Evolutionary conservation across 2,888 invertebrate species (phyloP), one percentile per base, ranked within the genome.

Genomic region (Petrolisthes manimaculis): DNA sequence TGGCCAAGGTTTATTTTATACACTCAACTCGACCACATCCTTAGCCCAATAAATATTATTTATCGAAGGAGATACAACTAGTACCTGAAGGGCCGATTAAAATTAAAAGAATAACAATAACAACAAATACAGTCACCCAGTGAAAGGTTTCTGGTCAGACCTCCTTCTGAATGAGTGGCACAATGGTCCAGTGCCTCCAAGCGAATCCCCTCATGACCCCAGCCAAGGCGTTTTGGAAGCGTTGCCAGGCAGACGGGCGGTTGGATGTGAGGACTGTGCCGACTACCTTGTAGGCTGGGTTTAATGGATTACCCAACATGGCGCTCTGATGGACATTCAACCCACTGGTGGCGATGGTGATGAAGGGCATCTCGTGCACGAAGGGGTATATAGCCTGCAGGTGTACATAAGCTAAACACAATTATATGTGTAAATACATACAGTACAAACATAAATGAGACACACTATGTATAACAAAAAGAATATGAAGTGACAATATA

Each of bases 341-440:
- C 5, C 86, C 86, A 24, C 84, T 18, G 9, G 89, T 84, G 24
- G 75, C 61, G 5, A 89, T 55, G 12, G 82, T 86, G 55, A 89
- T 89, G 81, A 86, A 84, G 9, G 81, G 80, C 21, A 84, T 55
- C 54, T 89, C 84, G 53, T 89, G 85, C 67, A 75, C 82, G 56
- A 89, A 89, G 5, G 89, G 89, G 79, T 87, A 89, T 4, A 71
- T 74, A 0, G 75, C 53, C 89, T 89, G 61, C 3, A 61, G 61
- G 61, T 37, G 37, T 37, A 37, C 37, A 37, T 37, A 37, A 2
- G 37, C 37, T 37, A 37, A 37, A 37, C 37, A 37, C 37, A 37
- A 0, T 37, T 37, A 37, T 2, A 37, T 37, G 37, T 37, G 37
- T n/a, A n/a, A 37, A 37, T 37, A 37, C 37, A 37, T 37, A 37